These are phyloP conservation scores for Eospalax fontanierii DNA, from an alignment of 2,797 vertebrate genomes.

Conservation along the genomic window DNA sequence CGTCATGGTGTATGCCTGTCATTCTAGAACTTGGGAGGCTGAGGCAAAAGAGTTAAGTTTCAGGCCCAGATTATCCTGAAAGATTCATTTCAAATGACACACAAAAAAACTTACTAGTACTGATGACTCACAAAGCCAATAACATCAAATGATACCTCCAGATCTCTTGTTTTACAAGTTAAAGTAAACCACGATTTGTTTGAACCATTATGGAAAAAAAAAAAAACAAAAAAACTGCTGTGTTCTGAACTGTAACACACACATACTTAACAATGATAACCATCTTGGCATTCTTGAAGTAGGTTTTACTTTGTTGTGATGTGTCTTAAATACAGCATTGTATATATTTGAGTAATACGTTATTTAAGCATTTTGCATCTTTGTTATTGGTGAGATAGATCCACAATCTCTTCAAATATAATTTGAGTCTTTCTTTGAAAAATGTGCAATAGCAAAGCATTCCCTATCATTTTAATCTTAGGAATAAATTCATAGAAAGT, in stretches of 20 bases:
- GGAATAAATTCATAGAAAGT: not conserved
- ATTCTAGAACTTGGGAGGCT: not conserved
- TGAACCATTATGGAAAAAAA: not conserved
- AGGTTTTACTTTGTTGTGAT: not conserved
- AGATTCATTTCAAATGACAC: not conserved
- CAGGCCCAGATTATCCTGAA: too few relatives aligned
- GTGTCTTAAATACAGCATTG: not conserved
- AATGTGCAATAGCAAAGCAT: not conserved
- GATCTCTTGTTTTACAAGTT: not conserved
- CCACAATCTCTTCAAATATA: slow-evolving; percentile 17
- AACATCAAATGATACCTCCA: not conserved
- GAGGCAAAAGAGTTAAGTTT: not conserved
- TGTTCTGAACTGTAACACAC: not conserved
- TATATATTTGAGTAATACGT: not conserved
- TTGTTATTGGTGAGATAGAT: not conserved
- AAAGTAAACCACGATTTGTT: not conserved
- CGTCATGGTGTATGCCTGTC: not conserved
- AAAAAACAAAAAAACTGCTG: not conserved
- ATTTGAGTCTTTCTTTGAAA: not conserved
- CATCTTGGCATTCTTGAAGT: not conserved
- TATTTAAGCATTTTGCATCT: slow-evolving; percentile 27
- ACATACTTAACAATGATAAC: not conserved
- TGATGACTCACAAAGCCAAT: not conserved
- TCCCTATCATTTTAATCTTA: slow-evolving; percentile 25
- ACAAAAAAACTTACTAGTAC: not conserved